phyloP scores from a whole-genome alignment of 2,888 invertebrate species.

The Ochropleura plecta region DNA sequence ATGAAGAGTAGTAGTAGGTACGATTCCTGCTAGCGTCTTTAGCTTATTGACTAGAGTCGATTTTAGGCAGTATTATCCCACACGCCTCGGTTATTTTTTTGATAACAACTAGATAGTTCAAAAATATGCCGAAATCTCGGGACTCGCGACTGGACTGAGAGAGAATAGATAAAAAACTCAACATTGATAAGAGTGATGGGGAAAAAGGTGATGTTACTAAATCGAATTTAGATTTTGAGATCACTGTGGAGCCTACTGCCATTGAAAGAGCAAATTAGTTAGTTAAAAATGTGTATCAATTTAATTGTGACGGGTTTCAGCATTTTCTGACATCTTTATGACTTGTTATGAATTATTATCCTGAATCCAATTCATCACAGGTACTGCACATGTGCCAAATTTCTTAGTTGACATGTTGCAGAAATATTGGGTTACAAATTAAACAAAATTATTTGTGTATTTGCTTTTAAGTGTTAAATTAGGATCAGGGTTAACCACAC shows the following conservation, averaged over 20 bases:
- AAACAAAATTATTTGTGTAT: constrained; percentile 12
- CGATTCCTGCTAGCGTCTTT: no score
- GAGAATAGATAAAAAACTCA: background rate
- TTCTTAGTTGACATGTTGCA: constrained; percentile 35
- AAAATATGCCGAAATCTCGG: no score
- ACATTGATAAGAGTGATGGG: background rate
- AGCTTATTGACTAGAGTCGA: no score
- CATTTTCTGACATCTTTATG: constrained; percentile 51
- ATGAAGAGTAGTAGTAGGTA: no score
- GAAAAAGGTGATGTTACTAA: background rate
- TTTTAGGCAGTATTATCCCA: no score
- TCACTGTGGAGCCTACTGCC: background rate
- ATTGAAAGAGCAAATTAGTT: background rate
- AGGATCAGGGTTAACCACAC: background rate
- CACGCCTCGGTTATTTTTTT: no score
- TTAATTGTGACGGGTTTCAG: constrained; percentile 14
- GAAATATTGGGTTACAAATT: constrained; percentile 47
- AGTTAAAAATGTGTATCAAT: constrained; percentile 31
- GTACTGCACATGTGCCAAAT: constrained; percentile 46
- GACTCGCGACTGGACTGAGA: background rate
- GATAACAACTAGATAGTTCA: no score
- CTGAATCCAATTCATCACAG: constrained; percentile 41
- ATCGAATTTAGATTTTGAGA: constrained; percentile 10
- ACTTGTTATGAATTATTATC: constrained; percentile 46
- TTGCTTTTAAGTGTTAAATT: constrained; percentile 16